Percentiles rank a stretch among this genome's conserved stretches.
These are phyloP conservation scores for Rhinichthys klamathensis DNA, from an alignment of 2,113 vertebrate species.

Conservation along the genomic window DNA sequence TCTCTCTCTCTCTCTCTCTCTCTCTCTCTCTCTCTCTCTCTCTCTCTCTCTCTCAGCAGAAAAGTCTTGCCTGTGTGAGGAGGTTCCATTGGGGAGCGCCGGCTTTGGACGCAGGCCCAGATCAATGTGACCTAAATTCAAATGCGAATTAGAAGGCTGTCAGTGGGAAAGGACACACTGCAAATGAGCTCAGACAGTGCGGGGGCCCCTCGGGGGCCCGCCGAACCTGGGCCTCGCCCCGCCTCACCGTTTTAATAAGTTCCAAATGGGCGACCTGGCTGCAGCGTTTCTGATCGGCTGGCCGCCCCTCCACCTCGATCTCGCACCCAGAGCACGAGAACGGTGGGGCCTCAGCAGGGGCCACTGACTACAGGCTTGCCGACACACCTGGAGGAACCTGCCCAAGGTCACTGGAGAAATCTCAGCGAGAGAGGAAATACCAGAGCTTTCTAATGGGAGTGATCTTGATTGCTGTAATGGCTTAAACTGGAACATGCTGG, in stretches of 20 bases:
- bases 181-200: conserved; percentile 75
- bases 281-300: conserved; percentile 2
- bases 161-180: conserved; percentile 71
- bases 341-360: not conserved
- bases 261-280: conserved; percentile 72
- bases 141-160: conserved; percentile 75
- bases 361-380: conserved; percentile 17
- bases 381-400: conserved; percentile 47
- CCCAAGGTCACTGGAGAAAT: conserved; percentile 41
- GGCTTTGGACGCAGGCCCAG: conserved; percentile 75
- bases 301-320: conserved; percentile 17
- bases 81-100: conserved; percentile 61
- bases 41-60: conserved; percentile 51
- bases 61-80: conserved; percentile 54
- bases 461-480: conserved; percentile 38
- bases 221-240: conserved; percentile 61
- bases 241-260: conserved; percentile 73
- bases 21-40: not conserved
- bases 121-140: conserved; percentile 81
- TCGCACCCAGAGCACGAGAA: not conserved
- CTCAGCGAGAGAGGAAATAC: conserved; percentile 34
- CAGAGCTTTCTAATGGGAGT: conserved; percentile 32
- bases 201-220: conserved; percentile 59
- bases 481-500: conserved; percentile 12
- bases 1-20: conserved; percentile 35